Evolutionary conservation across 2,888 invertebrate genomes (phyloP).

Genomic region (Tupiocoris notatus): DNA sequence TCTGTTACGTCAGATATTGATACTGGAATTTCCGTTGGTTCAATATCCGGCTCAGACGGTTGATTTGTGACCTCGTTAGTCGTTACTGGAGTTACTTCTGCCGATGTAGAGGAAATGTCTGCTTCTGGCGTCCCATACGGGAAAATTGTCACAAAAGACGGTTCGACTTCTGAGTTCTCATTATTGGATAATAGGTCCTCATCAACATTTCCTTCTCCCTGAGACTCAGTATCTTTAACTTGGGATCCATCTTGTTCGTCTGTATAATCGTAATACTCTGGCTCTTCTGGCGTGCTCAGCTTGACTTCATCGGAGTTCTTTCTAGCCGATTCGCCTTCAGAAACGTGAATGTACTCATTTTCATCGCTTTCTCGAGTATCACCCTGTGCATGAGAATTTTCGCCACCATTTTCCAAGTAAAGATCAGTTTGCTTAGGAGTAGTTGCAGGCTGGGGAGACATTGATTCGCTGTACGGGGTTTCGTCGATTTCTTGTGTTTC

Average conservation of each 20-base stretch:
- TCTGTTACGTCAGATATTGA: neutral
- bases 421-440: neutral
- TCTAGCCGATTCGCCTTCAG: neutral
- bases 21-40: neutral
- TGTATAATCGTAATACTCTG: neutral
- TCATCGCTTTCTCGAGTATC: neutral
- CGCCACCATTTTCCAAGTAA: neutral
- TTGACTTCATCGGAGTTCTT: neutral
- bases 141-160: constrained; percentile 32
- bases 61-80: neutral
- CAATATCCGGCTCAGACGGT: neutral
- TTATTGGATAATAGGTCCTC: neutral
- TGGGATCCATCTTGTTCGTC: neutral
- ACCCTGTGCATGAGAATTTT: neutral
- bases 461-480: neutral
- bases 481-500: neutral
- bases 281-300: neutral
- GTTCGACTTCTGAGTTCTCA: constrained; percentile 7
- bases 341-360: neutral
- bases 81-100: constrained; percentile 12
- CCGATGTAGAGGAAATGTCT: neutral
- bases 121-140: constrained; percentile 32
- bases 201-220: neutral
- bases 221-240: neutral
- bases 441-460: neutral